Evolutionary conservation across 1,140 invertebrate species (phyloP), one percentile per base, ranked within the genome.

Genomic region (Lamellibrachia luymesi): DNA sequence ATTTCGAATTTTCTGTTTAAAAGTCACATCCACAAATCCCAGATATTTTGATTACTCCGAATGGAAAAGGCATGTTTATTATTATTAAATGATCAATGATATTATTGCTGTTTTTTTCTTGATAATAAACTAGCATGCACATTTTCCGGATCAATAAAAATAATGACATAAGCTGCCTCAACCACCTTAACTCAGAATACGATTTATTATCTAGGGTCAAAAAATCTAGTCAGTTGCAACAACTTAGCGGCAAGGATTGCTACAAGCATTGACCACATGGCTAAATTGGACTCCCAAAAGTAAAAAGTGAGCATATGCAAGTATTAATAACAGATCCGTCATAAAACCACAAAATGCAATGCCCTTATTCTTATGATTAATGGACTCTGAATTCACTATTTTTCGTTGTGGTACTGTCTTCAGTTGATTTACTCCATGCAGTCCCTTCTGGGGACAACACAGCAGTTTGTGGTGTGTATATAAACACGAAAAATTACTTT

Each of bases 271-370:
- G 64, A 80, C 64, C 13, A 80, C 64, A 80, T 22, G 25, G 64
- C 64, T 80, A 80, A 80, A 80, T 80, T 80, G 64, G 64, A 80
- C 64, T 80, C 64, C 64, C 64, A 80, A 80, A 56, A 80, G 25
- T 80, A 80, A 80, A 4, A 6, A 80, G 17, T 10, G 64, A 80
- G 64, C 64, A 80, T 80, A 80, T 80, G 64, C 64, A 80, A 80
- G 64, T 80, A 80, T 80, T 80, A 80, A 80, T 80, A 80, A 80
- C 64, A 80, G 64, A 80, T 80, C 64, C 64, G 64, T 80, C 64
- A 80, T 80, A 22, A 80, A 10, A 80, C 6, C 6, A 80, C 17
- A 80, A 80, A 80, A 80, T 80, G 64, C 13, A 80, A 80, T 22
- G 25, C 64, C 25, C 17, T 8, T 56, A 8, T 80, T 80, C 13